Evolutionary conservation across 2,113 vertebrate genomes (phyloP), one percentile per base, ranked within the genome.

Genomic region (Nothocercus nigrocapillus): DNA sequence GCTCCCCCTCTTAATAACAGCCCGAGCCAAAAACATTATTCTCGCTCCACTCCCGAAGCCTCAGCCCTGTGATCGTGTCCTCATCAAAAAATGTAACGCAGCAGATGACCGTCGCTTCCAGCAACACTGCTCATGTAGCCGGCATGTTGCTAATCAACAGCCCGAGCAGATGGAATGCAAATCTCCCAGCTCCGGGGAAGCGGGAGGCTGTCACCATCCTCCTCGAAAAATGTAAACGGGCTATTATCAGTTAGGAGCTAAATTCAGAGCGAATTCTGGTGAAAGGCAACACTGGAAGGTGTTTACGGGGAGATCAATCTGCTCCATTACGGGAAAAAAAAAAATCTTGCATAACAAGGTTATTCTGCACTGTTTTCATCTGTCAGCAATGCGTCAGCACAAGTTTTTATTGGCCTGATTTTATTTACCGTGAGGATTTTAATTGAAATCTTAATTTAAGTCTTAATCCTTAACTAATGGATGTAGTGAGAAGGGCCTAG

Each of bases 261-360:
- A 95, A 94, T 94, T 83, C 91, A 94, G 82, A 51, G 45, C 51
- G 85, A 59, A 88, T 74, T 95, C 94, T 78, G 79, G 87, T 91
- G 85, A 79, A 96, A 96, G 85, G 88, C 89, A 92, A 94, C 91
- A 93, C 86, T 90, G 93, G 32, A 87, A 96, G 94, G 95, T 91
- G 89, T 87, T 93, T 76, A 75, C 0, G 1, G 66, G 89, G 74
- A 89, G 82, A 90, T 72, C 94, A 95, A 92, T 94, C 93, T 96
- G 94, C 22, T 62, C 32, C 0, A 3, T 34, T 84, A 32, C 16
- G 11, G 20, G 56, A 68, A 51, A 36, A 67, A 68, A 51, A 36
- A 2, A 54, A 54, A 38, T 73, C 13, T 0, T 0, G 25, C 0
- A 36, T 14, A 4, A 34, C 54, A 20, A 63, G 90, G 77, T 84